These are phyloP conservation scores for Argyresthia goedartella DNA, from an alignment of 2,888 invertebrate species.

Conservation along the genomic window DNA sequence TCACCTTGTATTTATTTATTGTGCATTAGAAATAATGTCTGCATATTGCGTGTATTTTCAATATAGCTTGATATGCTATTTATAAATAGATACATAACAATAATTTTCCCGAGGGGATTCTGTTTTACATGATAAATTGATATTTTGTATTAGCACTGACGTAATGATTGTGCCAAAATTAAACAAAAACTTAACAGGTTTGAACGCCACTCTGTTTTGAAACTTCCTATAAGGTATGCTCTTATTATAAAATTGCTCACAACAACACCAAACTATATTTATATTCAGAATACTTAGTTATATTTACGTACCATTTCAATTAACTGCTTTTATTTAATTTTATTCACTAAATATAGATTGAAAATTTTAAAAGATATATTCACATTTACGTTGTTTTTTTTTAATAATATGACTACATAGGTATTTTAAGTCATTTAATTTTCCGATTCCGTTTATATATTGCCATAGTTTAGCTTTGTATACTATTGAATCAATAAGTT, in stretches of 20 bases:
- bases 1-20: slow-evolving; percentile 22
- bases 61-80: slow-evolving; percentile 29
- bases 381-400: too few relatives aligned
- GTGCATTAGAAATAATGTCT: slow-evolving; percentile 20
- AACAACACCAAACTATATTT: too few relatives aligned
- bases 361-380: too few relatives aligned
- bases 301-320: not conserved
- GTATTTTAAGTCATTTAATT: too few relatives aligned
- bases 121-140: not conserved
- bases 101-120: not conserved
- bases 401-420: too few relatives aligned
- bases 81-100: not conserved
- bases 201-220: slow-evolving; percentile 28
- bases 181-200: slow-evolving; percentile 44
- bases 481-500: not conserved
- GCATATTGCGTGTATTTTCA: slow-evolving; percentile 33
- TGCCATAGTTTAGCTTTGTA: not conserved
- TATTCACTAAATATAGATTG: not conserved
- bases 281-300: too few relatives aligned
- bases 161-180: slow-evolving; percentile 41
- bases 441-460: not conserved
- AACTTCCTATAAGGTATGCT: too few relatives aligned
- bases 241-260: too few relatives aligned
- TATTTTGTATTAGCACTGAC: not conserved
- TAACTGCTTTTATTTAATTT: not conserved